A percentile compares a stretch with the other conserved stretches of the same genome.
Conservation (phyloP, 2,888 invertebrate species). For the Cosmia trapezina region DNA sequence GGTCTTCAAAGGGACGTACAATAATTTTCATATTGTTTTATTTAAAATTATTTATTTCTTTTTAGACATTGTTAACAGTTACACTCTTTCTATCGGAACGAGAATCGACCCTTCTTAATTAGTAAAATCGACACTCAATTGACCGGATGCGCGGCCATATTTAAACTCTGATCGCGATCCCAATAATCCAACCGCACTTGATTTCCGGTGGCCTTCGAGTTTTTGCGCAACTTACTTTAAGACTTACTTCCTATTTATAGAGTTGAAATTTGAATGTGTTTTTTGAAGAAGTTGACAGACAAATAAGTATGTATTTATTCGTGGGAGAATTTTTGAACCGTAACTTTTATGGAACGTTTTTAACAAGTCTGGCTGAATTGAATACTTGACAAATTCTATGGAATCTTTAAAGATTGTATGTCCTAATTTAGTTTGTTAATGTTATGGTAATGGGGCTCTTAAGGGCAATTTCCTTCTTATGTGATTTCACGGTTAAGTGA, state of each 20-base stretch:
- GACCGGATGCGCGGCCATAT: constrained; percentile 80
- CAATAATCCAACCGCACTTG: constrained; percentile 82
- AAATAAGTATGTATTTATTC: constrained; percentile 65
- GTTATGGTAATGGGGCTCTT: constrained; percentile 53
- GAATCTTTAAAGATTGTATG: constrained; percentile 45
- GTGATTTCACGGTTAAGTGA: constrained; percentile 66
- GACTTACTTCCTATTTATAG: constrained; percentile 58
- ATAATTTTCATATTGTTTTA: not conserved
- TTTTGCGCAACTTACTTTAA: constrained; percentile 45
- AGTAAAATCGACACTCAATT: constrained; percentile 72
- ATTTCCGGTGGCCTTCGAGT: constrained; percentile 67
- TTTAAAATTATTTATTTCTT: not conserved
- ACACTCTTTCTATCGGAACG: constrained; percentile 25
- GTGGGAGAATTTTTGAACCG: constrained; percentile 82
- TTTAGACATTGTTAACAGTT: not conserved
- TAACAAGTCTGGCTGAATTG: constrained; percentile 47
- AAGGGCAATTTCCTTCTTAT: constrained; percentile 50
- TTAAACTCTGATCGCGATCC: constrained; percentile 84
- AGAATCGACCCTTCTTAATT: constrained; percentile 62
- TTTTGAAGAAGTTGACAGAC: constrained; percentile 55
- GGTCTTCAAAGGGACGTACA: not conserved
- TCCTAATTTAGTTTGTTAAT: constrained; percentile 51
- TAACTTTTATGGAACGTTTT: constrained; percentile 59
- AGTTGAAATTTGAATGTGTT: constrained; percentile 62
- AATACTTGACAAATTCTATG: constrained; percentile 56